Evolutionary conservation across 1,140 invertebrate species (phyloP), one percentile per base, ranked within the genome.

Genomic region (Coptotermes formosanus): DNA sequence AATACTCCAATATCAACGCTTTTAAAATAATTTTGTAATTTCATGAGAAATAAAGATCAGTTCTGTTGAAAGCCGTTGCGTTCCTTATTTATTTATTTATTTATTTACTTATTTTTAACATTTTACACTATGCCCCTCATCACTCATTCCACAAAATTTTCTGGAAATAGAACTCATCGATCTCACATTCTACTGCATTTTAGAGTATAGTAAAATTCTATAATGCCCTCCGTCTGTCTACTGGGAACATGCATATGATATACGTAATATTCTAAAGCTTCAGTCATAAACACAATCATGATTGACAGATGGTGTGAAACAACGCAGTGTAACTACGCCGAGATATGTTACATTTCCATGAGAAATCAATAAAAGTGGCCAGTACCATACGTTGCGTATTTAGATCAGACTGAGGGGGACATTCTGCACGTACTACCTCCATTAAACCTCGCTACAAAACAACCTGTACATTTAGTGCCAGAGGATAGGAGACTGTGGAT

Each of bases 361-460:
- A 75, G 64, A 25, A 25, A 30, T 11, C 64, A 30, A 75, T 75
- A 75, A 75, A 75, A 75, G 25, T 75, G 64, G 64, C 64, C 25
- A 75, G 30, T 30, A 75, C 25, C 64, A 75, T 55, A 55, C 52
- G 52, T 55, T 55, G 52, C 19, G 3, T 21, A 55, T 55, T 55
- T 55, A 12, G 3, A 55, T 4, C 14, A 16, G 19, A 4, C 14
- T 55, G 19, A 55, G 19, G n/a, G 64, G 64, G 64, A 75, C n/a
- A 30, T 25, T 6, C 64, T 11, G 16, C 64, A n/a, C 9, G n/a
- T 30, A 30, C 38, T 38, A 38, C 25, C 25, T 75, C 64, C 64
- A 75, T 75, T 75, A 75, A 75, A 75, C 64, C n/a, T 30, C n/a
- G n/a, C 64, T 75, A 30, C 64, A 75, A 75, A 75, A 75, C 30